phyloP scores from a whole-genome alignment of 1,140 invertebrate species.

The Drosophila kikkawai region DNA sequence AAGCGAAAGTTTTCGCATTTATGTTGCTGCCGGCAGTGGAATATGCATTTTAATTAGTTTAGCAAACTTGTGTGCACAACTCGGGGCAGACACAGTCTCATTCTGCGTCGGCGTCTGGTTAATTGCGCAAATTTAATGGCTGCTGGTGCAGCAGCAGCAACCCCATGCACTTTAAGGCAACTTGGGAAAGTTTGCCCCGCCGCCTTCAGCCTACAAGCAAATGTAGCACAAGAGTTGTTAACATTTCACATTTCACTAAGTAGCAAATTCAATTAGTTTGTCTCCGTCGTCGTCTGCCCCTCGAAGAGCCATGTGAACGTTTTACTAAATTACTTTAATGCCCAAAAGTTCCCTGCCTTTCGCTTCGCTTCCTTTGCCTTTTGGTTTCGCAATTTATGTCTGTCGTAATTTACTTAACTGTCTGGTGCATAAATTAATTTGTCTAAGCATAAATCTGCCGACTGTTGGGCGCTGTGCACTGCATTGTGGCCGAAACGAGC shows the following conservation, averaged over 20 bases:
- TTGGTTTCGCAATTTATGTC: conserved; percentile 57
- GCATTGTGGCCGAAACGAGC: conserved; percentile 44
- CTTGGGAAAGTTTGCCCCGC: conserved; percentile 34
- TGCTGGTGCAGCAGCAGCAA: conserved; percentile 38
- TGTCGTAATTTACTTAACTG: conserved; percentile 69
- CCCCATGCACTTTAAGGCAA: conserved; percentile 65
- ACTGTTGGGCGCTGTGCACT: conserved; percentile 35
- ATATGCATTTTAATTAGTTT: conserved; percentile 83
- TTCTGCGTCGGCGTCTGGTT: conserved; percentile 64
- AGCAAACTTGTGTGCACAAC: conserved; percentile 67
- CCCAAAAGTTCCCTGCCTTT: conserved; percentile 52
- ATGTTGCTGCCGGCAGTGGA: conserved; percentile 63
- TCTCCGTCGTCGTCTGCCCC: conserved; percentile 15
- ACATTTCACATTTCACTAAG: conserved; percentile 78
- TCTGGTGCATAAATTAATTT: conserved; percentile 79
- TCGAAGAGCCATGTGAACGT: conserved; percentile 31
- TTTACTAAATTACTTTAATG: conserved; percentile 75
- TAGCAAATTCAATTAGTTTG: conserved; percentile 80
- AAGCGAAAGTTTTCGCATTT: conserved; percentile 78
- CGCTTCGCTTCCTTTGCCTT: conserved; percentile 32
- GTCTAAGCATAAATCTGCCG: conserved; percentile 71
- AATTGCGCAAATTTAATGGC: conserved; percentile 78
- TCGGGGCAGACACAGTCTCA: conserved; percentile 34
- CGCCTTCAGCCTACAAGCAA: conserved; percentile 48
- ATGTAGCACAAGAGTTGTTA: conserved; percentile 72